These are phyloP conservation scores for Solea senegalensis DNA, from an alignment of 2,113 vertebrate genomes.

Conservation along the genomic window DNA sequence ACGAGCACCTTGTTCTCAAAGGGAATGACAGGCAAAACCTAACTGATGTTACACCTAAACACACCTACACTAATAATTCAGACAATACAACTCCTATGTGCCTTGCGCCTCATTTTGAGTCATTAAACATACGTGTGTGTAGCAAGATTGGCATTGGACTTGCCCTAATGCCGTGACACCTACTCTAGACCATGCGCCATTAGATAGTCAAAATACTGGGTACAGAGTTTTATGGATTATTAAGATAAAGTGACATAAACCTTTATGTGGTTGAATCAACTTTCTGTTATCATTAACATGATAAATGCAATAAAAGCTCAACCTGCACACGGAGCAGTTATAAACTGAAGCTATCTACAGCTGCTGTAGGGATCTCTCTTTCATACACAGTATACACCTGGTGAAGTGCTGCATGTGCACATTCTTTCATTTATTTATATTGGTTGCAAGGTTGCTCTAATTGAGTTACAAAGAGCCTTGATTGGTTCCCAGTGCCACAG, in stretches of 20 bases:
- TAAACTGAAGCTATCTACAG: neutral
- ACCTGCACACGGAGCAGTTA: neutral
- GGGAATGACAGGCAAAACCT: too few relatives aligned
- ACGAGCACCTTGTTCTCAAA: too few relatives aligned
- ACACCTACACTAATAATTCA: too few relatives aligned
- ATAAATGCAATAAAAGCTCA: neutral
- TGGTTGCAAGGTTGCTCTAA: conserved; percentile 61
- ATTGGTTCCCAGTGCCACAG: conserved; percentile 52
- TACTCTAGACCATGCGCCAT: too few relatives aligned
- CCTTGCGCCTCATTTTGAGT: too few relatives aligned
- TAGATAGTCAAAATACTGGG: neutral
- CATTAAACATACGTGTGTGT: too few relatives aligned
- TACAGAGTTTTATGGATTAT: conserved; percentile 3
- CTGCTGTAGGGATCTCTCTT: conserved; percentile 19
- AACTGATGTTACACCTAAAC: too few relatives aligned
- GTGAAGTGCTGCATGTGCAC: conserved; percentile 52
- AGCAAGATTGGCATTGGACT: neutral
- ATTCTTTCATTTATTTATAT: conserved; percentile 45
- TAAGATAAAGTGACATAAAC: neutral
- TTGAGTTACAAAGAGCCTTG: conserved; percentile 49
- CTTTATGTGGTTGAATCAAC: neutral
- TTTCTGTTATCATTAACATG: neutral
- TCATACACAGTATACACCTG: conserved; percentile 20
- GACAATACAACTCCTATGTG: too few relatives aligned
- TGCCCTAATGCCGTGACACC: neutral